Conservation (phyloP, 2,113 vertebrate genomes). For the Corvus hawaiiensis region DNA sequence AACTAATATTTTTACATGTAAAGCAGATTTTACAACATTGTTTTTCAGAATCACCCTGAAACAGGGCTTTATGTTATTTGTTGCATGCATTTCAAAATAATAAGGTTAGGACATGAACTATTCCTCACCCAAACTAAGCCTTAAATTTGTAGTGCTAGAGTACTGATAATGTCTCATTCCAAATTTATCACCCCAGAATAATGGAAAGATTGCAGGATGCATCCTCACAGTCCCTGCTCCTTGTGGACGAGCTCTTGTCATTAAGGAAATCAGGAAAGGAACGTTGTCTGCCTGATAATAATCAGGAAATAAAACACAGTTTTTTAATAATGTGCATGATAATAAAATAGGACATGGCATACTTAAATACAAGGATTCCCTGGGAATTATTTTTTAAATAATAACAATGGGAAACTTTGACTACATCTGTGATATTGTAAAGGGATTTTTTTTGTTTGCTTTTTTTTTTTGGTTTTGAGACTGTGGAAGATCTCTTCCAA, state of each 20-base stretch:
- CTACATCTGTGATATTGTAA: background rate
- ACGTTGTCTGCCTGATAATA: background rate
- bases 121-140: background rate
- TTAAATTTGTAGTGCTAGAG: background rate
- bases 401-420: background rate
- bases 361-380: background rate
- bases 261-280: background rate
- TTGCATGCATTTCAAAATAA: background rate
- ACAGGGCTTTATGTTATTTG: background rate
- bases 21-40: background rate
- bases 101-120: background rate
- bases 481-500: background rate
- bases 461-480: background rate
- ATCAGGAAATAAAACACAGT: background rate
- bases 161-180: background rate
- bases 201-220: background rate
- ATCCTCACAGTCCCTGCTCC: background rate
- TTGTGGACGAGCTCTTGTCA: rapidly evolving
- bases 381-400: background rate
- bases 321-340: background rate
- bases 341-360: background rate
- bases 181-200: background rate
- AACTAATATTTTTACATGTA: background rate
- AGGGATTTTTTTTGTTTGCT: too few relatives aligned
- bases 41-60: background rate